Base-by-base conservation (phyloP, 1,140 invertebrate genomes). In the Trichonephila clavata region DNA sequence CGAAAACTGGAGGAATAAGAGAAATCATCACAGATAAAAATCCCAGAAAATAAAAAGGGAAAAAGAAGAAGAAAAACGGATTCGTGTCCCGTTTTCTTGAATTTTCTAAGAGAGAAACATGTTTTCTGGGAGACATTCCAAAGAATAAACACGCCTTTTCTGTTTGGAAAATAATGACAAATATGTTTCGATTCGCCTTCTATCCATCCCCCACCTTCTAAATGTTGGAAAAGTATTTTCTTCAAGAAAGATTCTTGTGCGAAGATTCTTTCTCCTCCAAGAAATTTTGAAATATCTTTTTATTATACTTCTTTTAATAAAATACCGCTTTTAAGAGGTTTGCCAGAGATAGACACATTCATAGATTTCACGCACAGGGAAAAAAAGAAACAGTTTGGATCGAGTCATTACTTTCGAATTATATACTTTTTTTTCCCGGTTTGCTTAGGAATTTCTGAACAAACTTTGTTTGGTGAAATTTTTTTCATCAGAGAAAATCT, bases 101-200 rank as follows among this genome's bases (percentile, higher is more conserved):
- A 77, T 77, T 77, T 77, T 77, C 32, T 4, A 14, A 63, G 6
- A 16, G 16, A 77, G 32, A 16, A 68, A 77, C 71, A 77, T 77
- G 71, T 39, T 80, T 80, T 84, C 7, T 57, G 50, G 50, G n/a
- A 59, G 39, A 59, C 50, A 27, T 84, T 84, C 83, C 21, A n/a
- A 20, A 18, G 83, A 84, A 84, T 39, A 77, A 50, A 84, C 83
- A 84, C 50, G 4, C 14, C 27, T 43, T 80, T 32, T 32, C 50
- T 59, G 43, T 57, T 84, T 59, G 43, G 27, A 84, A 84, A 84
- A 84, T 84, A 84, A 84, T 84, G 83, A 84, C 57, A 84, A 84
- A 84, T 84, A 60, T 84, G 81, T 84, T 84, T 84, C 50, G 83
- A 84, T 24, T 24, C 14, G n/a, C 71, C 27, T 77, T 21, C 27